phyloP scores from a whole-genome alignment of 2,888 invertebrate genomes.

The Alviniconcha strummeri region DNA sequence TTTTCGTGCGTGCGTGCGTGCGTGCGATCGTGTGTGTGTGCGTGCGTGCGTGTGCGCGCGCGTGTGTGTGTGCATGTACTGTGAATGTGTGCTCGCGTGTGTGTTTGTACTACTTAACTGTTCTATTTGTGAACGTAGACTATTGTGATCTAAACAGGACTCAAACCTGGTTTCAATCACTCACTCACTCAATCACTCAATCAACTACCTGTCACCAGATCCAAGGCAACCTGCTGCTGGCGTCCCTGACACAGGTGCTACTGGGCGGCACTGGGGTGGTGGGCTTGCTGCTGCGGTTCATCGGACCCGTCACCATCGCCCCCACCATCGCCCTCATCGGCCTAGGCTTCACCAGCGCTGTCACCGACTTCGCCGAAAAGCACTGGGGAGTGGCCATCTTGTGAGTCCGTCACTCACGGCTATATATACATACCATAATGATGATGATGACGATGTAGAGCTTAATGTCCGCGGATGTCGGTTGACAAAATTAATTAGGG shows the following conservation, averaged over 20 bases:
- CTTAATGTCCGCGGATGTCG: too few relatives aligned
- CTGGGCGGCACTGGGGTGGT: slow-evolving; percentile 58
- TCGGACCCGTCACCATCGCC: slow-evolving; percentile 89
- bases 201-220: too few relatives aligned
- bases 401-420: slow-evolving; percentile 79
- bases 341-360: slow-evolving; percentile 80
- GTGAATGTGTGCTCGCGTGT: too few relatives aligned
- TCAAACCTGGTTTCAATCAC: neutral
- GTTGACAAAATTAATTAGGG: too few relatives aligned
- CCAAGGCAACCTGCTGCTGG: slow-evolving; percentile 59
- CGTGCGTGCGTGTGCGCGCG: too few relatives aligned
- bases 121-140: too few relatives aligned
- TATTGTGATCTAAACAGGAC: too few relatives aligned
- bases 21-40: too few relatives aligned
- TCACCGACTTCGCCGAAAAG: slow-evolving; percentile 84
- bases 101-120: too few relatives aligned
- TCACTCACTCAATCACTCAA: neutral
- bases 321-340: slow-evolving; percentile 90
- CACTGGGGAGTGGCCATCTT: slow-evolving; percentile 89
- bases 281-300: slow-evolving; percentile 71
- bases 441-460: neutral
- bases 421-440: neutral
- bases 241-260: slow-evolving; percentile 57
- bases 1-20: too few relatives aligned
- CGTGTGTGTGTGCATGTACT: too few relatives aligned